Evolutionary conservation across 1,140 invertebrate genomes (phyloP), one percentile per base, ranked within the genome.

Genomic region (Pararge aegeria): DNA sequence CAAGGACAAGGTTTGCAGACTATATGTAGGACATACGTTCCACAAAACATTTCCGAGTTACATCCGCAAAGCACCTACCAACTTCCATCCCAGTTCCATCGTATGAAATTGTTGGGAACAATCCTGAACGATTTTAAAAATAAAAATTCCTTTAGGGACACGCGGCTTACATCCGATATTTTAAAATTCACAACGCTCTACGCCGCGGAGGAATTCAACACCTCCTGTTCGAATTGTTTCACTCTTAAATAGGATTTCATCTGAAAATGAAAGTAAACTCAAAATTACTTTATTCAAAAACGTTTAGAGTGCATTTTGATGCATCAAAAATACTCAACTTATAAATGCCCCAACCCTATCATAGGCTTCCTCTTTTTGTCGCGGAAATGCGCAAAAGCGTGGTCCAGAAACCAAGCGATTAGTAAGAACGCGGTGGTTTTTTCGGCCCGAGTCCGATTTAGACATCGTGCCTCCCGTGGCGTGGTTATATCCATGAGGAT

Each of bases 121-220:
- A 59, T 52, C 29, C 49, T 7, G 16, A 44, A 19, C 24, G 49
- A 52, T 27, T 59, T 52, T 52, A 30, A 59, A 53, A 59, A 59
- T 50, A 34, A 34, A 34, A 34, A 10, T 34, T 29, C 48, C 55
- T 42, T 30, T 5, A 20, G 34, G 21, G 10, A 19, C 21, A 21
- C 15, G 13, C 19, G 19, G 46, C 51, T 53, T 34, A 58, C 38
- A 58, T 58, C 55, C 48, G 48, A 51, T 58, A 58, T 58, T 58
- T 58, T 50, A 58, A 58, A 58, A 58, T 58, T 58, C 55, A 58
- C 30, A 38, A 20, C 46, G 20, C 19, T 40, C 20, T 12, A 27
- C 30, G 42, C 30, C 55, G 48, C 55, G 48, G 48, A 58, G 55
- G 37, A 58, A 58, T 40, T 50, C 44, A 50, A 30, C 55, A 20